Evolutionary conservation across 2,797 vertebrate genomes (phyloP).

Genomic region (Pangasius larnaudii): DNA sequence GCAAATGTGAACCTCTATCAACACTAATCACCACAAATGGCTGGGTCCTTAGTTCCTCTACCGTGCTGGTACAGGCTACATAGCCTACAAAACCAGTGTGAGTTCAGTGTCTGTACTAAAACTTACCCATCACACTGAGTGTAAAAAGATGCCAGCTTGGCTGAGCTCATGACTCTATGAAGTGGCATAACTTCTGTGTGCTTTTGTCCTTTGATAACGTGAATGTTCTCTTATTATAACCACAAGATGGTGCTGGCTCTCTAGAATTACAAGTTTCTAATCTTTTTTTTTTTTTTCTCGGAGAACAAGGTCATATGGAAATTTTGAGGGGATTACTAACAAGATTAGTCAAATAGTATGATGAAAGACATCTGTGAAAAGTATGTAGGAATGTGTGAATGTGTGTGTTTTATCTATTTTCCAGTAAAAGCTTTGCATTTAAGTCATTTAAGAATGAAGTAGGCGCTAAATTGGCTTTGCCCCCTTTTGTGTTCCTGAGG

Average conservation of each 20-base stretch:
- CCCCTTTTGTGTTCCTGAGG: neutral
- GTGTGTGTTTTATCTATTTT: neutral
- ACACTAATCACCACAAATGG: neutral
- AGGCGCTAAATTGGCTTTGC: neutral
- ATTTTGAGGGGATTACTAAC: neutral
- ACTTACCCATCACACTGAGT: neutral
- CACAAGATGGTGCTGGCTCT: conserved; percentile 40
- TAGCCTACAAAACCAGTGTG: neutral
- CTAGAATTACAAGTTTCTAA: neutral
- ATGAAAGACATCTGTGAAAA: neutral
- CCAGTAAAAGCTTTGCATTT: neutral
- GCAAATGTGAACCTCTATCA: neutral
- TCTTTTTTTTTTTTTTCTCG: neutral
- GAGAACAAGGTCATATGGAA: neutral
- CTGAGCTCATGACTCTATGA: neutral
- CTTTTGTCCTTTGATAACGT: neutral
- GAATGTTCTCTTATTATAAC: neutral
- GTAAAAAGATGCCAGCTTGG: neutral
- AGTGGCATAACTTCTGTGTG: neutral
- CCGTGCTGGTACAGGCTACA: neutral
- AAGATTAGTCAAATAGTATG: conserved; percentile 17
- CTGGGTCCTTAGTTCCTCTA: neutral
- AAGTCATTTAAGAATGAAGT: neutral
- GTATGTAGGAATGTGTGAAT: neutral
- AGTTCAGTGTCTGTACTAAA: neutral